These are phyloP conservation scores for Apamea epomidion DNA, from an alignment of 2,888 invertebrate genomes.

Conservation along the genomic window DNA sequence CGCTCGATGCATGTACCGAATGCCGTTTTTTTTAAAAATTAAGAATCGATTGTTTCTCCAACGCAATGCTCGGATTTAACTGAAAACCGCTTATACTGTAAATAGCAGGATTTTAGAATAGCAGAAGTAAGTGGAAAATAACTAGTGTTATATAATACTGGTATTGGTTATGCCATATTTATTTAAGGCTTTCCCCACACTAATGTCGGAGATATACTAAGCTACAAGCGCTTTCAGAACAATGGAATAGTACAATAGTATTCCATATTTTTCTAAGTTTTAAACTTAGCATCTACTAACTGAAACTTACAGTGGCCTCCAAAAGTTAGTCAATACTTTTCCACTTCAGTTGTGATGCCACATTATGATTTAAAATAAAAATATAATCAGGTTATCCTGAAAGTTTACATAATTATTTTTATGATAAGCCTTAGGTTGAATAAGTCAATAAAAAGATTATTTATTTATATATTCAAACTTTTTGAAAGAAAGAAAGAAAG, in stretches of 20 bases:
- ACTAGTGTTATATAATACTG: conserved; percentile 42
- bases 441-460: neutral
- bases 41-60: neutral
- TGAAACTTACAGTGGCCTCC: no score
- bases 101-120: conserved; percentile 17
- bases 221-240: neutral
- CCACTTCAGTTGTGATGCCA: neutral
- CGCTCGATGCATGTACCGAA: neutral
- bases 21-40: neutral
- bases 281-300: neutral
- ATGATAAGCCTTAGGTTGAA: neutral
- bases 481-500: no score
- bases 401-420: neutral
- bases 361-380: neutral
- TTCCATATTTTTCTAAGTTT: neutral
- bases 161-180: conserved; percentile 73
- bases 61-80: neutral
- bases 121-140: conserved; percentile 33
- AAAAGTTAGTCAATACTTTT: neutral
- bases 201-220: neutral
- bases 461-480: no score
- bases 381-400: neutral
- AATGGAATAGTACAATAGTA: neutral
- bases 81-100: neutral
- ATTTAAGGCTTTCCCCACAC: conserved; percentile 55